Base-by-base conservation (phyloP, 2,113 vertebrate genomes). In the Lampris incognitus region DNA sequence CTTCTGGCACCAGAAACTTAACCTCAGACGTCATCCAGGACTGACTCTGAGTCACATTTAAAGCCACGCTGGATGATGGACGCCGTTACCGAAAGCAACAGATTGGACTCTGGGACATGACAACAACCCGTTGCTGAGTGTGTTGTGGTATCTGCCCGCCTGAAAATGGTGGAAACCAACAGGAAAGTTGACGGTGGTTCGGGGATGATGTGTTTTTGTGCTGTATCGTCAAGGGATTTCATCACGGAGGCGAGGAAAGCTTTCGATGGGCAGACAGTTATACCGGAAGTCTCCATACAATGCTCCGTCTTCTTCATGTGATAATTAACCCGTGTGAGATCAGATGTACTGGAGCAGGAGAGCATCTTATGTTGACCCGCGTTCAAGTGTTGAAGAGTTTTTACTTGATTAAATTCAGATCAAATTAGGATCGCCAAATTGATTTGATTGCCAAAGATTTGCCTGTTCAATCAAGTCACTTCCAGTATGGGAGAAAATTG, bases 391-490 rank as follows among this genome's bases (percentile, higher is more conserved):
- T 24, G 24, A 24, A 24, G 24, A 63, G 85, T 83, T 83, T 84
- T 50, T 80, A 59, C 40, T 68, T 78, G 74, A 70, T 81, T 83
- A 64, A 88, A 82, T 78, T 80, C 66, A 61, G 38, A 80, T 84
- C 85, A 77, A 83, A 82, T 87, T 81, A 66, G 90, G 91, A 88
- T 49, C 78, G 24, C 24, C 24, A 24, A 24, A 24, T 24, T 24
- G 24, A 24, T 24, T 74, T 55, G 88, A 87, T 94, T 94, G 94
- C 95, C 95, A 96, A 96, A 97, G 95, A 95, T 83, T 67, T 87
- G 89, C 91, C 75, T 69, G 78, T 88, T 88, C 79, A 86, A 76
- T 78, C 79, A 51, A 87, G 84, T 7, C 60, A 60, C 11, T 50
- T 74, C 62, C 55, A 64, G 68, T 56, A 57, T 57, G 59, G 40